These are phyloP conservation scores for Hipposideros armiger DNA, from an alignment of 2,113 vertebrate species.

Conservation along the genomic window DNA sequence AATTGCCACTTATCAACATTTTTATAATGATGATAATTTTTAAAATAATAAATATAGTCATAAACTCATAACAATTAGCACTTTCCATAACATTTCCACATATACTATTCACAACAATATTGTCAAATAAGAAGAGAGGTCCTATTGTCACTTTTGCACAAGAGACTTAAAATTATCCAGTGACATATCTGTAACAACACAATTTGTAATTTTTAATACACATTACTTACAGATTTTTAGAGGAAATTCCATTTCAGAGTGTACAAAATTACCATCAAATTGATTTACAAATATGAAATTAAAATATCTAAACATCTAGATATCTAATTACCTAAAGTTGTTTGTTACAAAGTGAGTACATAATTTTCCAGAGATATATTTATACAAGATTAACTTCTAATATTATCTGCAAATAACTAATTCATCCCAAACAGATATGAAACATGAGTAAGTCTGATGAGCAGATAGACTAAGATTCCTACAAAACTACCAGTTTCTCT, in stretches of 20 bases:
- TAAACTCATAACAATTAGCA: background rate
- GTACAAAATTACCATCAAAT: background rate
- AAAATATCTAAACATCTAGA: background rate
- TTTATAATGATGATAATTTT: background rate
- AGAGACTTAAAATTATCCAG: background rate
- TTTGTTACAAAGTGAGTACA: background rate
- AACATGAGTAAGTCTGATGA: background rate
- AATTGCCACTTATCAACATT: background rate
- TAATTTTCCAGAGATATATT: background rate
- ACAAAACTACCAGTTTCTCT: background rate
- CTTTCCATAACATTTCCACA: background rate
- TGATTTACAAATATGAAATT: background rate
- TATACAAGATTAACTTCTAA: background rate
- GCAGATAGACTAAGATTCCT: background rate
- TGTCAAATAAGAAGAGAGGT: background rate
- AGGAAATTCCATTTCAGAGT: background rate
- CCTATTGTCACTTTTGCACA: background rate
- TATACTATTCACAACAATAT: background rate
- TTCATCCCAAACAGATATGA: background rate
- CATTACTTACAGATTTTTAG: background rate
- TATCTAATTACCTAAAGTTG: background rate
- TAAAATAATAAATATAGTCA: background rate
- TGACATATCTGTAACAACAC: background rate
- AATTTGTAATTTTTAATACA: background rate
- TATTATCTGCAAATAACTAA: background rate